A percentile compares a stretch with the other conserved stretches of the same genome.
phyloP scores from a whole-genome alignment of 2,113 vertebrate species.

The Platysternon megacephalum region DNA sequence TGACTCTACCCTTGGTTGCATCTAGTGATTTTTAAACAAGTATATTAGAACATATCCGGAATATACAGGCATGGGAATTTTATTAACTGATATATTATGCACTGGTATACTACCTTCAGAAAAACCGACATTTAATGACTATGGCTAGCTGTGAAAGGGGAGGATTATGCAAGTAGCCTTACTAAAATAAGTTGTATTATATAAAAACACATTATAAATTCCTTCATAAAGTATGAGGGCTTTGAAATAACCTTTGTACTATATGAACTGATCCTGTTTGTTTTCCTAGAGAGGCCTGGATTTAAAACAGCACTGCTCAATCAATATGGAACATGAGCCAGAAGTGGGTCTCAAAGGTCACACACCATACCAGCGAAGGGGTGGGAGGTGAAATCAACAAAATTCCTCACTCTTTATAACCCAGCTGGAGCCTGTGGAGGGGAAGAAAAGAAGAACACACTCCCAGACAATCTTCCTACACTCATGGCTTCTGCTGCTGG shows the following conservation, averaged over 20 bases:
- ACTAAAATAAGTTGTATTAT: constrained; percentile 49
- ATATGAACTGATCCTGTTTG: neutral
- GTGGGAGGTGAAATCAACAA: neutral
- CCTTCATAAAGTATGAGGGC: constrained; percentile 47
- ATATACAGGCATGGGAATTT: constrained; percentile 6
- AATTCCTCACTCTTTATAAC: neutral
- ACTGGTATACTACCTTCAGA: constrained; percentile 24
- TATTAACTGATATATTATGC: constrained; percentile 39
- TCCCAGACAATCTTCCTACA: neutral
- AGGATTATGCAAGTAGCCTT: constrained; percentile 42
- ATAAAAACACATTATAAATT: constrained; percentile 43
- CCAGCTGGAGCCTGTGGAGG: neutral
- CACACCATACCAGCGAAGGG: neutral
- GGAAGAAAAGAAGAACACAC: rapidly evolving
- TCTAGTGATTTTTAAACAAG: constrained; percentile 44
- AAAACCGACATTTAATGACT: constrained; percentile 20
- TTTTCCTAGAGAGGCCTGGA: constrained; percentile 6
- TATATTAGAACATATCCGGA: constrained; percentile 12
- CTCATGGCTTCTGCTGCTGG: neutral
- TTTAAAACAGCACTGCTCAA: constrained; percentile 16
- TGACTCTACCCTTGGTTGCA: constrained; percentile 24
- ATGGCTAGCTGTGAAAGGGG: constrained; percentile 24
- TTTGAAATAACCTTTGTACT: constrained; percentile 24
- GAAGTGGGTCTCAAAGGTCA: neutral
- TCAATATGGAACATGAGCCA: neutral